Evolutionary conservation across 2,888 invertebrate species (phyloP).

Genomic region (Nectonema munidae): DNA sequence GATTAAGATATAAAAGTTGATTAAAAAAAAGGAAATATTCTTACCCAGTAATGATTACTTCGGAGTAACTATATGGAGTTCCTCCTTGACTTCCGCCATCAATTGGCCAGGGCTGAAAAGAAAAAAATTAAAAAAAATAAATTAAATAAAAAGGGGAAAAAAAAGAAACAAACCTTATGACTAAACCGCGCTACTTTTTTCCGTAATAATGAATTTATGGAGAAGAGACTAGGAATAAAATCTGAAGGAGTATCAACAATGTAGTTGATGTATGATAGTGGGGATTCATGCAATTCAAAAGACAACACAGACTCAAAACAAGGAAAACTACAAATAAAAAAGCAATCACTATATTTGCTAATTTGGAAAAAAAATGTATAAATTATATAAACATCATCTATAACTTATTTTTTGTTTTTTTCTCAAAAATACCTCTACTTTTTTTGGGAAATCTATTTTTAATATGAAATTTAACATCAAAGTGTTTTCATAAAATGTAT

Average conservation of each 20-base stretch:
- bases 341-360: background rate
- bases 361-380: background rate
- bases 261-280: slow-evolving; percentile 81
- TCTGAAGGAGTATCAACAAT: slow-evolving; percentile 89
- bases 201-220: slow-evolving; percentile 29
- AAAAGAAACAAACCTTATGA: slow-evolving; percentile 9
- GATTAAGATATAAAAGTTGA: background rate
- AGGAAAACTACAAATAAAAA: slow-evolving; percentile 34
- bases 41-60: slow-evolving; percentile 87
- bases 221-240: slow-evolving; percentile 83
- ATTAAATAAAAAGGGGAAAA: slow-evolving; percentile 9
- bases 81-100: slow-evolving; percentile 82
- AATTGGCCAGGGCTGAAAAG: slow-evolving; percentile 50
- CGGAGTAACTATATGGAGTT: slow-evolving; percentile 75
- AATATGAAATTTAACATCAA: too few species aligned
- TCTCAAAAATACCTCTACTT: too few species aligned
- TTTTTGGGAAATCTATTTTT: too few species aligned
- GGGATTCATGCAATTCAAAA: slow-evolving; percentile 94
- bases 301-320: slow-evolving; percentile 97
- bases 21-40: slow-evolving; percentile 12
- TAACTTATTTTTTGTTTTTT: too few species aligned
- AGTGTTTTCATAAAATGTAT: too few species aligned
- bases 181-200: background rate
- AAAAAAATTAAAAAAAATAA: slow-evolving; percentile 8
- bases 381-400: background rate